These are phyloP conservation scores for Tachycineta bicolor DNA, from an alignment of 2,113 vertebrate species.

Conservation along the genomic window DNA sequence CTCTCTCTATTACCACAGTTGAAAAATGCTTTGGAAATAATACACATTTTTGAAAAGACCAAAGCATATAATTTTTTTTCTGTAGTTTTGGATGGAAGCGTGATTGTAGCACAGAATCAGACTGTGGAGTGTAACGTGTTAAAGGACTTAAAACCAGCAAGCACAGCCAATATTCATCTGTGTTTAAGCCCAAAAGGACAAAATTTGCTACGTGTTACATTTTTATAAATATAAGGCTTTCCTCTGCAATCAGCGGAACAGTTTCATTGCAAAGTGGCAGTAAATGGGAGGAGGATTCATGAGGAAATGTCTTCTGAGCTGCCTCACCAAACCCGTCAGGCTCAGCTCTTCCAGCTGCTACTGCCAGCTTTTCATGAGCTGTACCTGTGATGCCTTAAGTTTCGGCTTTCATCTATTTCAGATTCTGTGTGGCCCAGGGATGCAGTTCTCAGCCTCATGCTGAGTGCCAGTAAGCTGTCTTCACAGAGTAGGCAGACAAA, in stretches of 20 bases:
- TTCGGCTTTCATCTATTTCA: background rate
- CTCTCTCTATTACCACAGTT: background rate
- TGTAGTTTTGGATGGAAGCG: background rate
- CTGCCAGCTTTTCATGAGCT: background rate
- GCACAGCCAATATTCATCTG: background rate
- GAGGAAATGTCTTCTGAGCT: background rate
- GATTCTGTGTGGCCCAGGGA: background rate
- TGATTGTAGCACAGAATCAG: background rate
- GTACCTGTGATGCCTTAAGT: background rate
- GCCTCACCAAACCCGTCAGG: background rate
- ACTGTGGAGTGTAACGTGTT: background rate
- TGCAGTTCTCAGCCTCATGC: background rate
- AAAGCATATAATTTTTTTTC: background rate
- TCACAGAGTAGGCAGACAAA: background rate
- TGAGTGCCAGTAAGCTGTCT: background rate
- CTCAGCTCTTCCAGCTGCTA: background rate
- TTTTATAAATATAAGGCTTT: background rate
- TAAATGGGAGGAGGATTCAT: background rate
- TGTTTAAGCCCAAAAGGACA: background rate
- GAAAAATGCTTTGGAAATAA: background rate
- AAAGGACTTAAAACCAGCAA: background rate
- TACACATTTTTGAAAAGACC: background rate
- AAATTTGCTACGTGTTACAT: background rate
- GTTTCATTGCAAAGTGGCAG: background rate
- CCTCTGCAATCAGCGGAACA: background rate